phyloP scores from a whole-genome alignment of 2,797 vertebrate species.

The Sciurus carolinensis region DNA sequence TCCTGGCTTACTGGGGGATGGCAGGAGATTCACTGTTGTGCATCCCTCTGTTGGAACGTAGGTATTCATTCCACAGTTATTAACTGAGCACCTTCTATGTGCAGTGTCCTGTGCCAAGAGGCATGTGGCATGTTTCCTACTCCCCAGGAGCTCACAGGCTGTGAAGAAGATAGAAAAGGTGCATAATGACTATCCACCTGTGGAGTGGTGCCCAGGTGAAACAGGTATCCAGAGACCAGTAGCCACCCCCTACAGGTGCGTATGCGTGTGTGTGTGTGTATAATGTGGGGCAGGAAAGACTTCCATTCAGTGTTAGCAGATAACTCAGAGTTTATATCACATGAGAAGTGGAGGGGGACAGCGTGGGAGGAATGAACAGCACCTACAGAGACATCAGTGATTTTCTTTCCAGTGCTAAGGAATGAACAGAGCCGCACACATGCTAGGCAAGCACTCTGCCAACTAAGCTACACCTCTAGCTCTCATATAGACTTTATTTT shows the following conservation, averaged over 20 bases:
- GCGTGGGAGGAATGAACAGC: not conserved
- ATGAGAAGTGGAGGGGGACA: not conserved
- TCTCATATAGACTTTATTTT: not conserved
- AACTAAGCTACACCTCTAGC: not conserved
- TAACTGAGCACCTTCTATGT: not conserved
- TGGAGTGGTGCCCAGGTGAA: too few species aligned
- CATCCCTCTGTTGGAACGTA: too few species aligned
- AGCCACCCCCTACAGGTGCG: not conserved
- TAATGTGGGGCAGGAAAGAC: not conserved
- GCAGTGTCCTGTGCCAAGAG: not conserved
- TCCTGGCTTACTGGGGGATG: not conserved
- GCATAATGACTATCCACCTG: not conserved
- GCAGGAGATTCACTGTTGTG: fast-evolving
- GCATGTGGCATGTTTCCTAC: not conserved
- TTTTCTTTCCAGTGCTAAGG: not conserved
- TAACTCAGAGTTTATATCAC: not conserved
- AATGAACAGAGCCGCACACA: not conserved
- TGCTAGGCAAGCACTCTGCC: not conserved
- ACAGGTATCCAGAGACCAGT: not conserved
- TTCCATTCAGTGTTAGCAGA: not conserved
- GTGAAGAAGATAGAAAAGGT: not conserved
- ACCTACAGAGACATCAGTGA: not conserved
- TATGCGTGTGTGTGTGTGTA: fast-evolving
- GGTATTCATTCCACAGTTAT: fast-evolving
- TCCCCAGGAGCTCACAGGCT: not conserved